Evolutionary conservation across 2,113 vertebrate genomes (phyloP).

Genomic region (Tachysurus fulvidraco): DNA sequence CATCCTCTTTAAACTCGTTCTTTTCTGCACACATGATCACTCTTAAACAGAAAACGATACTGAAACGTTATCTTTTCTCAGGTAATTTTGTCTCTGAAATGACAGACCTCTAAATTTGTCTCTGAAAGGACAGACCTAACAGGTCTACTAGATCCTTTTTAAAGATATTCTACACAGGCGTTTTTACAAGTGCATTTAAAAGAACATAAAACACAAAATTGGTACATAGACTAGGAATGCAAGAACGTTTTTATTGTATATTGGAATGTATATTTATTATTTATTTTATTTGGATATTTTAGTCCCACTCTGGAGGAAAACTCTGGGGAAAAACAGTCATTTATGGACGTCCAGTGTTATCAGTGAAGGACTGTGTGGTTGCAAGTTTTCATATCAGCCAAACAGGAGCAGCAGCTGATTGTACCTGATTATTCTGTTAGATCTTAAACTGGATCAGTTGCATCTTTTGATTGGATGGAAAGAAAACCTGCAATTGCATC

Average conservation of each 20-base stretch:
- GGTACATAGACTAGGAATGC: neutral
- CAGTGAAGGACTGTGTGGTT: neutral
- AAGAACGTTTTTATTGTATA: neutral
- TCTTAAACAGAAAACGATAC: neutral
- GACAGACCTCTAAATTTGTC: neutral
- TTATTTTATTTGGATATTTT: neutral
- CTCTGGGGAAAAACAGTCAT: neutral
- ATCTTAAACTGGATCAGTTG: neutral
- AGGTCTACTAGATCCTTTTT: neutral
- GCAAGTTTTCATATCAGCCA: neutral
- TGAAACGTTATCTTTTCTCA: neutral
- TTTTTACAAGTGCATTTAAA: neutral
- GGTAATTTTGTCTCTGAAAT: neutral
- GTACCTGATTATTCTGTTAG: neutral
- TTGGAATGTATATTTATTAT: neutral
- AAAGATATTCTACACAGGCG: neutral
- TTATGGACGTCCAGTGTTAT: neutral
- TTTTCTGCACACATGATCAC: slow-evolving; percentile 3
- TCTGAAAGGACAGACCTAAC: neutral
- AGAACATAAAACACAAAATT: neutral
- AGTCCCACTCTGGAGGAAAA: neutral
- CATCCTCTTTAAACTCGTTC: slow-evolving; percentile 35
- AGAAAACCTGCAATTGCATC: neutral
- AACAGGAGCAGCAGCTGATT: neutral
- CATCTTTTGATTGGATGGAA: neutral